Evolutionary conservation across 2,797 vertebrate species (phyloP), one percentile per base, ranked within the genome.

Genomic region (Diplodus puntazzo): DNA sequence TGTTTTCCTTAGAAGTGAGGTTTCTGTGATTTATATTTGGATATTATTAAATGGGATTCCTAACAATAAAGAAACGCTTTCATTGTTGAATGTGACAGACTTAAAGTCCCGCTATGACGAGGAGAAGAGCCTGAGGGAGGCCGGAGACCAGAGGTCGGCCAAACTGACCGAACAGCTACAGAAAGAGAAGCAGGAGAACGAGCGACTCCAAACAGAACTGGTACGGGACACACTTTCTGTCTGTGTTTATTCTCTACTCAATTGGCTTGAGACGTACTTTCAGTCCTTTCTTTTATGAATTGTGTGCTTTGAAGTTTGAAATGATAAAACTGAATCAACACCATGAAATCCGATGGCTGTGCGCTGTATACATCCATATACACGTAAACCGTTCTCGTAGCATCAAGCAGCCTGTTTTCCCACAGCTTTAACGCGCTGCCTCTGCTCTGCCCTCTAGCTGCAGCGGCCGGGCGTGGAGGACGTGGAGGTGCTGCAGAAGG

Each of bases 401-500:
- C 20, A 6, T 39, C 18, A 74, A 17, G 75, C 30, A 20, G 5
- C 49, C 55, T 54, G 3, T 59, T 54, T 57, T n/a, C n/a, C 2
- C 14, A 4, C 1, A 4, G 69, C 50, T 46, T 48, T 57, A 65
- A 79, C 82, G 61, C n/a, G 10, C 34, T 39, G 46, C 20, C 54
- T 82, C 69, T 67, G 54, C 64, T 81, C 83, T 90, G 79, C 69
- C 54, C 78, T 80, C 63, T 88, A 99, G 98, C 95, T 99, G 66
- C 98, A 99, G 93, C 96, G 98, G 57, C 98, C 98, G 45, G 98
- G 98, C 65, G 92, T 98, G 89, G 98, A 99, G 94, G 98, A 99
- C 68, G 98, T 99, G 81, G 96, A 97, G 10, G 97, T 99, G 49
- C 91, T 99, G 81, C 96, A 99, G 94, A 99, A 95, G 93, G 98